phyloP scores from a whole-genome alignment of 2,797 vertebrate genomes.

The Poeciliopsis gracilis region DNA sequence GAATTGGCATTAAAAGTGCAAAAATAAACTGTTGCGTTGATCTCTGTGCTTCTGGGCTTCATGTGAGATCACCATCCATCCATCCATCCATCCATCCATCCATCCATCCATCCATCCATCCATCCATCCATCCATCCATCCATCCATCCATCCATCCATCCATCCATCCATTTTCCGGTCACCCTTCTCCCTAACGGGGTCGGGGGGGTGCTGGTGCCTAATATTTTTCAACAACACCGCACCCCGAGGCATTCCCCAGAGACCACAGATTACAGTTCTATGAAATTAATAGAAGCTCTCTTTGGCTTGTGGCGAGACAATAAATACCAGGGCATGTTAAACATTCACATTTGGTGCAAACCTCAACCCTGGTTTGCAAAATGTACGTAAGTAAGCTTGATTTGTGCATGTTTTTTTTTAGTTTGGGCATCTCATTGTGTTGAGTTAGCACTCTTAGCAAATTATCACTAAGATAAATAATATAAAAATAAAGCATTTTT shows the following conservation, averaged over 20 bases:
- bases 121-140: too few species aligned
- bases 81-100: too few species aligned
- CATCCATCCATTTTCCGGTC: too few species aligned
- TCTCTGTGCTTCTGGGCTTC: neutral
- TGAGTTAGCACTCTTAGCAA: neutral
- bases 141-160: too few species aligned
- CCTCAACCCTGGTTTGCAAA: neutral
- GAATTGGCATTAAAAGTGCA: constrained; percentile 10
- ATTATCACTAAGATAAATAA: neutral
- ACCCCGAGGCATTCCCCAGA: neutral
- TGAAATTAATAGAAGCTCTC: neutral
- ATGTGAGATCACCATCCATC: neutral
- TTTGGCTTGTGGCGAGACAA: neutral
- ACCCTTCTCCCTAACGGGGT: too few species aligned
- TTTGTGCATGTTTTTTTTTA: neutral
- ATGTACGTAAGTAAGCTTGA: neutral
- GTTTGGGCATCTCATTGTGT: neutral
- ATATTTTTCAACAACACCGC: neutral
- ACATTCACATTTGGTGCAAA: neutral
- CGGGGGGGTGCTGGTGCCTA: too few species aligned
- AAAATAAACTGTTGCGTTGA: constrained; percentile 6
- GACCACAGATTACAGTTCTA: neutral
- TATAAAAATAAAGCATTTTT: too few species aligned
- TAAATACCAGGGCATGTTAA: neutral
- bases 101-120: too few species aligned